Evolutionary conservation across 2,797 vertebrate genomes (phyloP).

Genomic region (Pseudochaenichthys georgianus): DNA sequence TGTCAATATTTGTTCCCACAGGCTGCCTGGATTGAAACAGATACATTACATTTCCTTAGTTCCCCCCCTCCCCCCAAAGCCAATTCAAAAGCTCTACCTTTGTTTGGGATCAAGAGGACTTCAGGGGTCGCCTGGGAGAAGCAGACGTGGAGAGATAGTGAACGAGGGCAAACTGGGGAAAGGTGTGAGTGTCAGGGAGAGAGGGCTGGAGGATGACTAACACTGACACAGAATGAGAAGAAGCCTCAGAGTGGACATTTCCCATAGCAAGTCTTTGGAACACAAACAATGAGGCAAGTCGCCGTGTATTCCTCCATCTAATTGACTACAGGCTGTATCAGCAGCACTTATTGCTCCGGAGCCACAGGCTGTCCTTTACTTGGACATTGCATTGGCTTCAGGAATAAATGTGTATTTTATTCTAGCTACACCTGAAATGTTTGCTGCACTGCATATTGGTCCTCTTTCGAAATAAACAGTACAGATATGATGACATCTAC

Average conservation of each 20-base stretch:
- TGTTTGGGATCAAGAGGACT: constrained; percentile 77
- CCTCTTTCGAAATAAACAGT: constrained; percentile 25
- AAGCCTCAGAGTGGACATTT: constrained; percentile 75
- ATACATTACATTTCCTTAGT: constrained; percentile 83
- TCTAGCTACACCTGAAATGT: constrained; percentile 29
- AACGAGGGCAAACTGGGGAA: constrained; percentile 45
- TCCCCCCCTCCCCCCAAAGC: constrained; percentile 68
- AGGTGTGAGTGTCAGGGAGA: constrained; percentile 49
- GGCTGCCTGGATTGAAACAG: constrained; percentile 81
- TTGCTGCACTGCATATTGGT: constrained; percentile 3
- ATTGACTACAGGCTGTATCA: constrained; percentile 64
- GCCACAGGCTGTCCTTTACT: constrained; percentile 45
- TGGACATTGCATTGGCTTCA: constrained; percentile 45
- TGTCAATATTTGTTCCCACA: constrained; percentile 89
- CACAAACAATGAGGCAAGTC: constrained; percentile 71
- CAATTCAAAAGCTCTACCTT: constrained; percentile 81
- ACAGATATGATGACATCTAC: constrained; percentile 16
- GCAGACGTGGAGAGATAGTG: constrained; percentile 56
- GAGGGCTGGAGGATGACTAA: constrained; percentile 66
- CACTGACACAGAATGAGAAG: constrained; percentile 56
- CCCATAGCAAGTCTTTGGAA: constrained; percentile 73
- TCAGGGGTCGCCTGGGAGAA: constrained; percentile 73
- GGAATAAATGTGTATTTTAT: constrained; percentile 34
- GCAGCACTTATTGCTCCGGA: constrained; percentile 52
- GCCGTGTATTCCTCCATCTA: constrained; percentile 63